These are phyloP conservation scores for Pachycephala philippinensis DNA, from an alignment of 2,113 vertebrate genomes.

Conservation along the genomic window DNA sequence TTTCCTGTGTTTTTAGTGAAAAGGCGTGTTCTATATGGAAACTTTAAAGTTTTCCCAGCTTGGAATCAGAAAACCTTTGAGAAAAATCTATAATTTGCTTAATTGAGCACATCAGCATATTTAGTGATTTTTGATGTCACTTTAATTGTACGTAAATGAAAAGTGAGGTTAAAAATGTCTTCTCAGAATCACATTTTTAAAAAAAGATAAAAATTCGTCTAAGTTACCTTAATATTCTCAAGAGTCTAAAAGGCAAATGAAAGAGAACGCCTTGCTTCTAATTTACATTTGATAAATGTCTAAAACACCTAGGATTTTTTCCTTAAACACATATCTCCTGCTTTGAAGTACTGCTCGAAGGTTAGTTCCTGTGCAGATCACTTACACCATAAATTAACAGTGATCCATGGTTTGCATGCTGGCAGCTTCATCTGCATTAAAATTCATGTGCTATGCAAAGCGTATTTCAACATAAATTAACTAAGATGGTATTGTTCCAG, in stretches of 20 bases:
- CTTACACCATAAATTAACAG: not conserved
- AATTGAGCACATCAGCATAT: not conserved
- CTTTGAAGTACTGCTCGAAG: not conserved
- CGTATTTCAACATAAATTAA: not conserved
- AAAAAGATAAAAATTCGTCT: not conserved
- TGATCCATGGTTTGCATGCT: not conserved
- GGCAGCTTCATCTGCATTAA: not conserved
- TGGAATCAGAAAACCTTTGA: not conserved
- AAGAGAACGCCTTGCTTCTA: not conserved
- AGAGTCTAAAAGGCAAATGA: not conserved
- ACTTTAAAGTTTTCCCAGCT: not conserved
- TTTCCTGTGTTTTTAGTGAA: not conserved
- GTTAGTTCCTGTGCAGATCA: not conserved
- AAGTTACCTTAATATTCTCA: not conserved
- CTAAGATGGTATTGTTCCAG: not conserved
- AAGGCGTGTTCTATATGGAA: not conserved
- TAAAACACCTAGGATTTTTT: not conserved
- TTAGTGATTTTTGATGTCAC: not conserved
- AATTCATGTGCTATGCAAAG: not conserved
- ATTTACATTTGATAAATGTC: not conserved
- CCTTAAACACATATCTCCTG: not conserved
- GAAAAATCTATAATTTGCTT: not conserved
- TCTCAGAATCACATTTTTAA: not conserved
- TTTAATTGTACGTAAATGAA: not conserved
- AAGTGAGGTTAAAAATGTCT: not conserved